Percentiles rank a stretch among this genome's conserved stretches.
phyloP scores from a whole-genome alignment of 1,140 invertebrate species.

The Calliphora vicina region DNA sequence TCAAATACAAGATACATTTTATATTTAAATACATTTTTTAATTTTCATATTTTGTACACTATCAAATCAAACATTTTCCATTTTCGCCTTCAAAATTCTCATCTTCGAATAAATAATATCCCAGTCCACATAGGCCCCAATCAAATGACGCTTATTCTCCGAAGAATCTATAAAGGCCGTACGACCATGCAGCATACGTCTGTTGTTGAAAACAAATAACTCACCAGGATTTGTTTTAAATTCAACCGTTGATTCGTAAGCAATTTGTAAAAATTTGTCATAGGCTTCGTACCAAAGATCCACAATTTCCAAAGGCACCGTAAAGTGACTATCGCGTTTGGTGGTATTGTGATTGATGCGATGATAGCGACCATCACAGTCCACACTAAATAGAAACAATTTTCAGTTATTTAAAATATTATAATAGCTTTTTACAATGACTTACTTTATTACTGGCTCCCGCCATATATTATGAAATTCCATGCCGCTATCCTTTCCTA shows the following conservation, averaged over 20 bases:
- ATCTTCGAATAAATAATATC: constrained; percentile 74
- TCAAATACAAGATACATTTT: no score
- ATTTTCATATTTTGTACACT: no score
- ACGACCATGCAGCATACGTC: constrained; percentile 72
- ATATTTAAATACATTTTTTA: no score
- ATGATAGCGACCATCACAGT: constrained; percentile 66
- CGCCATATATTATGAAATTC: constrained; percentile 70
- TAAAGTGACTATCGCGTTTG: constrained; percentile 72
- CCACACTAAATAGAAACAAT: constrained; percentile 54
- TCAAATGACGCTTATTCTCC: constrained; percentile 69
- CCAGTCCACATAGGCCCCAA: constrained; percentile 77
- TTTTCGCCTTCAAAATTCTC: constrained; percentile 53
- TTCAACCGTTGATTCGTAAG: constrained; percentile 66
- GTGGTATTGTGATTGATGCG: constrained; percentile 73
- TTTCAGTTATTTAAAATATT: background rate
- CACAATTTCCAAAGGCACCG: constrained; percentile 67
- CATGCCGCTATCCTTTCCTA: constrained; percentile 67
- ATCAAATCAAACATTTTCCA: background rate
- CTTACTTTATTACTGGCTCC: constrained; percentile 69
- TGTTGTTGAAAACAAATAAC: constrained; percentile 74
- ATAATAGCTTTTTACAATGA: background rate
- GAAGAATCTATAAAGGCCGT: constrained; percentile 68
- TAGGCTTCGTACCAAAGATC: constrained; percentile 71
- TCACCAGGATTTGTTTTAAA: constrained; percentile 72
- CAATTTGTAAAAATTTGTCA: constrained; percentile 65